Percentiles rank a stretch among this genome's conserved stretches.
Conservation (phyloP, 2,797 vertebrate species). For the Danionella dracula region DNA sequence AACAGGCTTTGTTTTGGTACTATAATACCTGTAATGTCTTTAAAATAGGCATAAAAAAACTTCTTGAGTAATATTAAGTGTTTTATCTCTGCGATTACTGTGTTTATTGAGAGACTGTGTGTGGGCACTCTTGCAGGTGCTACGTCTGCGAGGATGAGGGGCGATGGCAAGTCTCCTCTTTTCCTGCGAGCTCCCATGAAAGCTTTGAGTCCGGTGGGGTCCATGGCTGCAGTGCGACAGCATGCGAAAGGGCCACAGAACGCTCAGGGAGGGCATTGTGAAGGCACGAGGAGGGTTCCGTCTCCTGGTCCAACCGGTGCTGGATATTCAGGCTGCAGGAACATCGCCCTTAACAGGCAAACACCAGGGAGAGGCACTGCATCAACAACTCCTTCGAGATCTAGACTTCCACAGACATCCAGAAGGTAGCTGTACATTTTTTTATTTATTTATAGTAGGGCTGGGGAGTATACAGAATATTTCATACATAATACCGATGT, state of each 20-base stretch:
- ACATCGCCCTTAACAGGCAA: constrained; percentile 55
- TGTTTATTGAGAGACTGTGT: too few relatives aligned
- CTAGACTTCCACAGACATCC: constrained; percentile 69
- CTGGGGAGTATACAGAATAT: too few relatives aligned
- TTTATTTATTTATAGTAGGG: too few relatives aligned
- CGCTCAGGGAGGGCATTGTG: constrained; percentile 53
- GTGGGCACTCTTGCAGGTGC: constrained; percentile 59
- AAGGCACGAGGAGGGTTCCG: constrained; percentile 66
- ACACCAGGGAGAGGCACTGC: constrained; percentile 56
- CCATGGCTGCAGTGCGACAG: constrained; percentile 68
- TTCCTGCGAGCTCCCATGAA: constrained; percentile 74
- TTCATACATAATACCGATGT: too few relatives aligned
- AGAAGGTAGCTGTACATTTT: too few relatives aligned
- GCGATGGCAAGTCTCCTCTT: constrained; percentile 73
- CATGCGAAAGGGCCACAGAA: constrained; percentile 69
- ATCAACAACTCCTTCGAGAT: constrained; percentile 60
- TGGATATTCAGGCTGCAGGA: constrained; percentile 55
- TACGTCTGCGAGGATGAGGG: constrained; percentile 70
- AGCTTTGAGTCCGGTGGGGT: constrained; percentile 63
- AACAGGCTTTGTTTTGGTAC: too few relatives aligned
- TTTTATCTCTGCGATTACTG: too few relatives aligned
- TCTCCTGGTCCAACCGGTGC: constrained; percentile 61
- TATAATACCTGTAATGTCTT: too few relatives aligned
- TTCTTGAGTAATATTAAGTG: too few relatives aligned
- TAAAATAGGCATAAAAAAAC: too few relatives aligned